phyloP scores from a whole-genome alignment of 2,888 invertebrate species.

The Sericinus montela region DNA sequence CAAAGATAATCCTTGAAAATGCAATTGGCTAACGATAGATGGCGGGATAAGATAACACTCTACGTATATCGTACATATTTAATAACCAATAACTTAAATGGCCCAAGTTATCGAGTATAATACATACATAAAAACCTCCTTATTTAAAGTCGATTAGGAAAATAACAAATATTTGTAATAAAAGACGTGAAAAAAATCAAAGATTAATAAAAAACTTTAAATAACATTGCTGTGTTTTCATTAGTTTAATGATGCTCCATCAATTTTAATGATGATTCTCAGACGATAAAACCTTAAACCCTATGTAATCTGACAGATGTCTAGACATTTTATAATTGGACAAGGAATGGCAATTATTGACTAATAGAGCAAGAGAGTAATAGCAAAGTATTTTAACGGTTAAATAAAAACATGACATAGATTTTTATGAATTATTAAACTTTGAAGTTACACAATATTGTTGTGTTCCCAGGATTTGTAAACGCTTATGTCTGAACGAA shows the following conservation, averaged over 20 bases:
- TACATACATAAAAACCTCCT: too few relatives aligned
- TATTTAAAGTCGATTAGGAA: too few relatives aligned
- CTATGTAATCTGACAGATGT: neutral
- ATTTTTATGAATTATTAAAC: constrained; percentile 14
- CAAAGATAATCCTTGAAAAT: too few relatives aligned
- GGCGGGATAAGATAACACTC: too few relatives aligned
- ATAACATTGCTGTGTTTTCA: too few relatives aligned
- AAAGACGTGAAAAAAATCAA: too few relatives aligned
- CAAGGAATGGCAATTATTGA: neutral
- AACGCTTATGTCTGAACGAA: neutral
- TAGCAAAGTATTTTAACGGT: neutral
- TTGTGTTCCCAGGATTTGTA: constrained; percentile 8
- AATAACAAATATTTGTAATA: too few relatives aligned
- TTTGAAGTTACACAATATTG: constrained; percentile 5
- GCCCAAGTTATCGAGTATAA: too few relatives aligned
- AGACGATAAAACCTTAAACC: neutral
- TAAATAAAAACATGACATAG: constrained; percentile 5
- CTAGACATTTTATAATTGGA: constrained; percentile 5
- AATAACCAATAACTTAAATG: too few relatives aligned
- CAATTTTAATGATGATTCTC: neutral
- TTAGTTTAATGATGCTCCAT: neutral
- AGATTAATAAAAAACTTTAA: too few relatives aligned
- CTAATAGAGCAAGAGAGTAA: neutral
- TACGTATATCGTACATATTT: too few relatives aligned
- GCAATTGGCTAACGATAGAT: too few relatives aligned